Evolutionary conservation across 2,888 invertebrate species (phyloP), one percentile per base, ranked within the genome.

Genomic region (Lochmaea capreae): DNA sequence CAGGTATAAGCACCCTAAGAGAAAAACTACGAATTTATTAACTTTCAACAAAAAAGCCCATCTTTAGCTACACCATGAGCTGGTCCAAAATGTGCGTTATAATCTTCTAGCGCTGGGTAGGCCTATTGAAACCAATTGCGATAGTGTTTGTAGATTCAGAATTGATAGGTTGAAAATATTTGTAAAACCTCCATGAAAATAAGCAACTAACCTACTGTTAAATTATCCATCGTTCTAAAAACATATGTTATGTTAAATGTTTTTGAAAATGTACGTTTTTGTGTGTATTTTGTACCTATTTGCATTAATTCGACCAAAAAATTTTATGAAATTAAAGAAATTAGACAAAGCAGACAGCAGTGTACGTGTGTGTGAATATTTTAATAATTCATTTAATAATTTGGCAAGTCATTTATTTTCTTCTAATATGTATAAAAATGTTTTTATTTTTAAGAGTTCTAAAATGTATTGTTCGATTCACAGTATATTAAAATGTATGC

Each of bases 221-320:
- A 39, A 8, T 16, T 18, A 59, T 59, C 26, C 33, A 52, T 52
- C 26, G 22, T 33, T 67, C 58, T 58, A 57, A 67, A 54, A 67
- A 58, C 59, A 67, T 59, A 46, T 67, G 67, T 67, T 67, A n/a
- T 67, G 67, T 67, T 67, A 59, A 67, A 67, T 67, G 67, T 67
- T 67, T 67, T 57, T 67, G 3, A 22, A 54, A 58, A 42, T 58
- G 22, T 42, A 54, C 16, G n/a, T 12, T 57, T 65, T 67, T 67
- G 61, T 61, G 4, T n/a, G 42, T 62, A 42, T n/a, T 39, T 33
- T 62, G 42, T 39, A 62, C 10, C 62, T 16, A 8, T 43, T 43
- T 33, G 33, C 33, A 43, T 63, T 39, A 43, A 42, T 42, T 18
- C 42, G 43, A 43, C 5, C 11, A 39, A 61, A 16, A 14, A 61